Base-by-base conservation (phyloP, 2,797 vertebrate species). In the Rhabdophis nuchalis region DNA sequence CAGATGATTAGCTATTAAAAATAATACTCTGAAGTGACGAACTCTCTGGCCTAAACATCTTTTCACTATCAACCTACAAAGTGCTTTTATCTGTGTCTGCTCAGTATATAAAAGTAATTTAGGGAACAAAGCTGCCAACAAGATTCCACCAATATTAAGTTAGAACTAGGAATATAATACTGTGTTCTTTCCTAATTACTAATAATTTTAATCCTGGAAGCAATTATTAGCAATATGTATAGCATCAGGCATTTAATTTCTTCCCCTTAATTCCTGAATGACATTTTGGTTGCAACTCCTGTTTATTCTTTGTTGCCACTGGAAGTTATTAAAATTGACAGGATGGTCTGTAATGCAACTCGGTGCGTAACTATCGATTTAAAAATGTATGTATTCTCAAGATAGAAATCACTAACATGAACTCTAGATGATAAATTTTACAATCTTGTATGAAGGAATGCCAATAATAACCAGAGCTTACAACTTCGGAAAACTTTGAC, bases 281-380 rank as follows among this genome's bases (percentile, higher is more conserved):
- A 88, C 91, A 89, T 93, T 93, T 90, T 92, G 93, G 91, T 94
- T 93, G 88, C 54, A 64, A n/a, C 64, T 91, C 88, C 3, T 92
- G 87, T 92, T 91, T 87, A 7, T 53, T 85, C 87, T 91, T 61
- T 32, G 1, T 89, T 88, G 94, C 95, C 92, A 52, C n/a, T 91
- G 13, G 90, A 77, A 92, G 32, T 54, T 92, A 92, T 50, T 93
- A 91, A 93, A 95, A 93, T 95, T 88, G 41, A 58, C 93, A 91
- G 72, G 60, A 85, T 94, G 91, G 93, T 88, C 68, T 8, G 54
- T 60, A 46, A 29, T 91, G 57, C 77, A 18, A 2, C 58, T 93
- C 90, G 95, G 18, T 93, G 2, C 32, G 36, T 88, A 90, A 53
- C 1, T 1, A 85, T 60, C 87, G 46, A 54, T 92, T 90, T 87